A percentile compares a stretch with the other conserved stretches of the same genome.
phyloP scores from a whole-genome alignment of 37 sponge, comb jelly and placozoan species.

The Ephydatia muelleri region DNA sequence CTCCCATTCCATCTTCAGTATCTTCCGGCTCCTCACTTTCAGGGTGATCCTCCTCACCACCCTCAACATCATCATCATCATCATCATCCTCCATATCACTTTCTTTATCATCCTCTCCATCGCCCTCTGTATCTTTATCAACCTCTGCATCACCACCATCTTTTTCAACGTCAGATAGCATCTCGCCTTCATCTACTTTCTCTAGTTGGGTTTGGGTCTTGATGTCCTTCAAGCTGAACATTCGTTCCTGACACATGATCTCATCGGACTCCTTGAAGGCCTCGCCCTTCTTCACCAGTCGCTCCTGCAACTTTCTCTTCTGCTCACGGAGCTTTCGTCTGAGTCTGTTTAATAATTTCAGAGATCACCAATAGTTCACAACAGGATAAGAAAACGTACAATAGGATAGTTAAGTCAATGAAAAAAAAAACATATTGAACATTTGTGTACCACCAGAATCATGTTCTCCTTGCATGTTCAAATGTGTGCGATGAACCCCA shows the following conservation, averaged over 20 bases:
- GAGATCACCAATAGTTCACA: too few relatives aligned
- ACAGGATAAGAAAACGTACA: too few relatives aligned
- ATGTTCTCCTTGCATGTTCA: too few relatives aligned
- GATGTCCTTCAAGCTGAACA: constrained; percentile 63
- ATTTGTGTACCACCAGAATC: too few relatives aligned
- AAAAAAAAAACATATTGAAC: background rate
- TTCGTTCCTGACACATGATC: constrained; percentile 42
- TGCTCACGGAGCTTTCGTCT: constrained; percentile 50
- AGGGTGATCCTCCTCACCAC: background rate
- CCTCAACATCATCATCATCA: constrained; percentile 17
- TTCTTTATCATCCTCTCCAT: constrained; percentile 19
- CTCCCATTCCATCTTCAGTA: background rate
- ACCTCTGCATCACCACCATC: constrained; percentile 29
- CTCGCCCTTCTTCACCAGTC: constrained; percentile 37
- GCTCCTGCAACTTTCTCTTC: constrained; percentile 53
- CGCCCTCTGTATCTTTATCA: background rate
- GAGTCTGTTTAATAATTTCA: constrained; percentile 14
- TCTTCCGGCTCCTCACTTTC: background rate
- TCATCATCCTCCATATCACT: constrained; percentile 7
- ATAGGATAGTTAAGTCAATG: too few relatives aligned
- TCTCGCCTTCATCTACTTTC: constrained; percentile 57
- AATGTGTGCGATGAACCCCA: too few relatives aligned
- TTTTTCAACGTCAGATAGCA: background rate
- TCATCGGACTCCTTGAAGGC: constrained; percentile 32
- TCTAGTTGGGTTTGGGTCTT: constrained; percentile 53